A percentile compares a stretch with the other conserved stretches of the same genome.
Conservation (phyloP, 2,113 vertebrate species). For the Callorhinus ursinus region DNA sequence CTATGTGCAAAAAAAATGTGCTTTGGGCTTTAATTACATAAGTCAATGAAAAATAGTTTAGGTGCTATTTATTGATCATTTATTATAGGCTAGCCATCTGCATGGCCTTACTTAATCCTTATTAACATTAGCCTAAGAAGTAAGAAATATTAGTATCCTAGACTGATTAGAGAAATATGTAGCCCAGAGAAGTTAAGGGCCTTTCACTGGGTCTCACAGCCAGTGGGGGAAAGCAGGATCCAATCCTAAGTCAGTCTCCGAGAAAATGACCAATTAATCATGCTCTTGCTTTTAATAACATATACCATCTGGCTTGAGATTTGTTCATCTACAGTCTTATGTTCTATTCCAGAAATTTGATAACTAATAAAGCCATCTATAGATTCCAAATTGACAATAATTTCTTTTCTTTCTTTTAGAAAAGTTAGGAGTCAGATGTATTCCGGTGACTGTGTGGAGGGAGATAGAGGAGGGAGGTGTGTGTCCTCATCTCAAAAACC, state of each 20-base stretch:
- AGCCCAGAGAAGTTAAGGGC: neutral
- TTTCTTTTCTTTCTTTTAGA: conserved; percentile 31
- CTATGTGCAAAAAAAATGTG: neutral
- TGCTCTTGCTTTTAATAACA: conserved; percentile 66
- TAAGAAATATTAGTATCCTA: neutral
- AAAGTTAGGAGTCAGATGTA: neutral
- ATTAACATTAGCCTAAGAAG: neutral
- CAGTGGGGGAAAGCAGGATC: neutral
- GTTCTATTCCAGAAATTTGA: conserved; percentile 32
- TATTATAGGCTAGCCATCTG: neutral
- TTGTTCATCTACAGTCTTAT: conserved; percentile 45
- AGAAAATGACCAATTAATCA: conserved; percentile 62
- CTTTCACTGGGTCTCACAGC: neutral
- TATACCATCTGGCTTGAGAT: conserved; percentile 17
- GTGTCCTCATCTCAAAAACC: neutral
- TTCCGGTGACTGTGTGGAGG: neutral
- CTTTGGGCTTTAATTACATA: neutral
- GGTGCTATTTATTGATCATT: neutral
- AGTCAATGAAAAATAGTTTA: neutral
- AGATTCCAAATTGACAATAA: conserved; percentile 28
- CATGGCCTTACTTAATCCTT: neutral
- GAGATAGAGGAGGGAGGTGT: neutral
- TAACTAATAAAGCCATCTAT: conserved; percentile 2
- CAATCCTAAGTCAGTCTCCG: neutral
- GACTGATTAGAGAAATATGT: neutral